These are phyloP conservation scores for Montipora sp. DNA, from an alignment of 64 coral and sea anemone species.

Conservation along the genomic window DNA sequence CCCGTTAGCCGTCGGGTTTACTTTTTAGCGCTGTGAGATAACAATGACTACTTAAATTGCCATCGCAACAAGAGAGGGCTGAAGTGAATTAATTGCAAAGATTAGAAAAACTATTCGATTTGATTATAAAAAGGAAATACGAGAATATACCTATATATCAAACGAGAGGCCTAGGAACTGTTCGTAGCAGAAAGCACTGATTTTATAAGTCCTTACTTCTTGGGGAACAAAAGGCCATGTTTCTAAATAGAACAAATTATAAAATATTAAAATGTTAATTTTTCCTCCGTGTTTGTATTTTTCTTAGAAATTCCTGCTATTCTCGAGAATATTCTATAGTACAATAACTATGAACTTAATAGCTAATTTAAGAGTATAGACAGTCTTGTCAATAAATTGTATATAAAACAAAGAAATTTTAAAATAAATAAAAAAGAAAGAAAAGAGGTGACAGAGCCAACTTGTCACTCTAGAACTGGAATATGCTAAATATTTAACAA, in stretches of 20 bases:
- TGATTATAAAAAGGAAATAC: background rate
- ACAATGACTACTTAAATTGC: background rate
- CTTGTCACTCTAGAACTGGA: background rate
- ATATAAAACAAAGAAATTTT: background rate
- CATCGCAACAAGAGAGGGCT: background rate
- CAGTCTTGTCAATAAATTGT: background rate
- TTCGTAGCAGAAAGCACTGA: background rate
- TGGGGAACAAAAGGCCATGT: background rate
- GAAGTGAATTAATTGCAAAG: slow-evolving; percentile 8
- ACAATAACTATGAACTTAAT: background rate
- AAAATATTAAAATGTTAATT: slow-evolving; percentile 24
- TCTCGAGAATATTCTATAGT: slow-evolving; percentile 5
- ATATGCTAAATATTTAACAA: slow-evolving; percentile 31
- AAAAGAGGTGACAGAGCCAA: background rate
- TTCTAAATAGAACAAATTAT: background rate
- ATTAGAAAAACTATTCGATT: background rate
- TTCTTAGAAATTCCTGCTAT: background rate
- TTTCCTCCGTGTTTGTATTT: background rate
- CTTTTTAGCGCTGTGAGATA: background rate
- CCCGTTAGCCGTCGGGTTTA: background rate
- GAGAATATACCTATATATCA: background rate
- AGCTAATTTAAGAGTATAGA: background rate
- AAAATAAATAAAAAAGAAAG: background rate
- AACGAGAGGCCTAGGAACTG: background rate
- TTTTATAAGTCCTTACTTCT: background rate